Evolutionary conservation across 2,797 vertebrate species (phyloP), one percentile per base, ranked within the genome.

Genomic region (Mus caroli): DNA sequence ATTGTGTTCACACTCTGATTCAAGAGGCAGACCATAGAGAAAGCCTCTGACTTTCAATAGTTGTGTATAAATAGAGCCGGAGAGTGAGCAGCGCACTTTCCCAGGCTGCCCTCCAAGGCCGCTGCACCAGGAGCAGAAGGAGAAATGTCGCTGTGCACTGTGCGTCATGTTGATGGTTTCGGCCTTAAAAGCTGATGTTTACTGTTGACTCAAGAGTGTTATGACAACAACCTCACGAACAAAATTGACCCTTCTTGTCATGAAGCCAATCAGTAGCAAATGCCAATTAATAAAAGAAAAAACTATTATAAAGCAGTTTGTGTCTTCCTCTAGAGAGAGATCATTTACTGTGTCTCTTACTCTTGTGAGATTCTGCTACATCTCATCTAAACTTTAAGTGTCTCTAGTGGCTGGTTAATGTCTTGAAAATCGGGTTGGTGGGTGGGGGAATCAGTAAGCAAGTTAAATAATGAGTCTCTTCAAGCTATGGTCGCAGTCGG

Each of bases 31-130:
- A 73, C 56, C 86, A 67, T 10, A 1, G 94, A 97, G 97, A 98
- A 97, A 97, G 94, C 95, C 73, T 93, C 94, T 92, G 95, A 96
- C 97, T 97, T 97, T 97, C 97, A 97, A 97, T 96, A 92, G 92
- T 92, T 91, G 31, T 85, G 24, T 95, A 95, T 95, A 97, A 97
- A 97, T 95, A 98, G 94, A 92, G n/a, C 37, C 4, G 22, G 56
- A n/a, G 90, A 78, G 91, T 19, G 52, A 92, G 90, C 92, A 67
- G 58, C 40, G 6, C 40, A 6, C 88, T 97, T 97, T 98, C 92
- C 96, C 96, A 97, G 95, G 80, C 92, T 83, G 79, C 54, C 40
- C 88, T 77, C 84, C 86, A 76, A 83, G 75, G 92, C 52, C 80
- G 58, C 60, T 4, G 12, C 54, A 46, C 54, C 6, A n/a, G 24